Conservation (phyloP, 2,888 invertebrate species). For the Ditylenchus weischeri region DNA sequence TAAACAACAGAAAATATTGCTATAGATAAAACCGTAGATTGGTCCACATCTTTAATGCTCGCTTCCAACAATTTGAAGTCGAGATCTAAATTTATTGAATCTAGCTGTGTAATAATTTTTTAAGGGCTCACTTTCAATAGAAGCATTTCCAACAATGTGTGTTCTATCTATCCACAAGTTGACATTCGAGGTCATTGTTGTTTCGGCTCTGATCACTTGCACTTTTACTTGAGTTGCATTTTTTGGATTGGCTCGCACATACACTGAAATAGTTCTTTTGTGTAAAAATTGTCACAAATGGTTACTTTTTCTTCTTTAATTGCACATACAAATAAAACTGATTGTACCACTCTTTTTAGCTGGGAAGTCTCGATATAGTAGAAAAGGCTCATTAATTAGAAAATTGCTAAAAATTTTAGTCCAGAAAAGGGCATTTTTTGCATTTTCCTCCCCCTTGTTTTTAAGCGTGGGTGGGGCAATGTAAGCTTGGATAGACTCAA, state of each 20-base stretch:
- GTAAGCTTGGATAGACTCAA: neutral
- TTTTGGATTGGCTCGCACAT: conserved; percentile 18
- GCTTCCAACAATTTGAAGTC: conserved; percentile 54
- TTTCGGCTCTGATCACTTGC: conserved; percentile 50
- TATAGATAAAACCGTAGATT: conserved; percentile 24
- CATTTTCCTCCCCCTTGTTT: too few relatives aligned
- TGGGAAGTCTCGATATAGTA: too few relatives aligned
- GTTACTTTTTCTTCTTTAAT: too few relatives aligned
- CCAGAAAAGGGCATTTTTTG: too few relatives aligned
- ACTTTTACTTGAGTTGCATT: conserved; percentile 22
- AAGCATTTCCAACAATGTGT: conserved; percentile 54
- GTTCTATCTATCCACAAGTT: conserved; percentile 47
- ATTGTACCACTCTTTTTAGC: too few relatives aligned
- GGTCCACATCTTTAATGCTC: conserved; percentile 51
- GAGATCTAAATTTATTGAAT: conserved; percentile 27
- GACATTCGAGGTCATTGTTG: conserved; percentile 58
- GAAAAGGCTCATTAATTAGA: too few relatives aligned
- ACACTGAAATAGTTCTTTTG: conserved; percentile 4
- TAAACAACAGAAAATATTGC: neutral
- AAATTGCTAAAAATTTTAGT: too few relatives aligned
- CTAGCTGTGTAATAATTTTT: too few relatives aligned
- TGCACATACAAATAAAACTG: conserved; percentile 4
- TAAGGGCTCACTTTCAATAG: conserved; percentile 42
- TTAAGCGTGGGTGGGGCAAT: neutral
- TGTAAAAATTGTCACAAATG: neutral